phyloP scores from a whole-genome alignment of 2,888 invertebrate species.

The Chalcosyrphus nemorum region DNA sequence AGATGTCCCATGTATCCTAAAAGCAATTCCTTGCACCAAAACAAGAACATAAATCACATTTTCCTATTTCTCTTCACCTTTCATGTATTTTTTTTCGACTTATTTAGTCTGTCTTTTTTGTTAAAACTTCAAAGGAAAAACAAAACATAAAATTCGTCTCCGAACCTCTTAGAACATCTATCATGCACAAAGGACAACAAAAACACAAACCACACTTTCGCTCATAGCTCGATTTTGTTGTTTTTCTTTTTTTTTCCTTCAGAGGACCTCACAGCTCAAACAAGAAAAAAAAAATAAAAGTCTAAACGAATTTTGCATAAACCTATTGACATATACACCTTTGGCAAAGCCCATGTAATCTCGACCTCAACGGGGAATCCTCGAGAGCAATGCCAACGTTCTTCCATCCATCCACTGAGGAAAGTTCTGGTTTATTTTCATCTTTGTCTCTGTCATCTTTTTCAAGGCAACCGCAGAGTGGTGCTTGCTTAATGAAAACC shows the following conservation, averaged over 20 bases:
- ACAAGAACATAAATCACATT: neutral
- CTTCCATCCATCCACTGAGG: neutral
- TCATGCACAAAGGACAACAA: constrained; percentile 11
- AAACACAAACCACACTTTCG: constrained; percentile 5
- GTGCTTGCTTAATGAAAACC: constrained; percentile 29
- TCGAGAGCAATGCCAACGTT: neutral
- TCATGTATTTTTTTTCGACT: neutral
- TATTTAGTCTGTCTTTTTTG: neutral
- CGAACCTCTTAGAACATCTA: constrained; percentile 15
- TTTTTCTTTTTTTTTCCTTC: neutral
- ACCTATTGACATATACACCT: constrained; percentile 17
- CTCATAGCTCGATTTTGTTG: neutral
- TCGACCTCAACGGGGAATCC: constrained; percentile 9
- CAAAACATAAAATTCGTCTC: neutral
- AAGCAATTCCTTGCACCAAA: neutral
- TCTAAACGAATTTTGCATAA: constrained; percentile 28
- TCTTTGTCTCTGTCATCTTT: neutral
- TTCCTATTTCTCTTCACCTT: neutral
- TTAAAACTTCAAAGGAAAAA: neutral
- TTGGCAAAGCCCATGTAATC: constrained; percentile 22
- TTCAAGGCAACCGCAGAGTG: constrained; percentile 25
- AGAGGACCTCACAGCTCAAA: neutral
- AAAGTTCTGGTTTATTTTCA: constrained; percentile 11
- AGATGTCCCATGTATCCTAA: neutral
- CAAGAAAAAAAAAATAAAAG: neutral